Base-by-base conservation (phyloP, 2,113 vertebrate genomes). In the Anseranas semipalmata region DNA sequence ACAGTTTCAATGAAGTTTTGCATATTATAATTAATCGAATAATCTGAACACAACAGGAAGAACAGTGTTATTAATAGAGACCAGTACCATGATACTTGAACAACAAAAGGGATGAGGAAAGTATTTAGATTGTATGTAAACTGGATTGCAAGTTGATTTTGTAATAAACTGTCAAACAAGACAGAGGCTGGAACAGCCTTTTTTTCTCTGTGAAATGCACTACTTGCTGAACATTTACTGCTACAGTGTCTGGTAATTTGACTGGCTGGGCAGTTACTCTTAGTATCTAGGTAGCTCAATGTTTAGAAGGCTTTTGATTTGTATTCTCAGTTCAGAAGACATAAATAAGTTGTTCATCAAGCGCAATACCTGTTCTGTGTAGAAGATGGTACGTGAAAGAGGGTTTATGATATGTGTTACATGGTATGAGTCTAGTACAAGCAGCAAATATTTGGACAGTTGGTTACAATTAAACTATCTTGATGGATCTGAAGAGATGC, bases 371-470 rank as follows among this genome's bases (percentile, higher is more conserved):
- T 90, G 52, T 48, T 89, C 58, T 43, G 6, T 2, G 17, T n/a
- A 95, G 95, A 90, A 82, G 53, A 1, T 28, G 88, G 76, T 39
- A 79, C 30, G 94, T 52, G 84, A 85, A 71, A 76, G 73, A 80
- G 33, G 89, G 95, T 83, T 97, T 96, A 83, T 78, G 98, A 87
- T 78, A 98, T 0, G 94, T 97, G 92, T 95, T 84, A 35, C 24
- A 8, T 0, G 14, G 96, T 95, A n/a, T 1, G 90, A 97, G 94
- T 72, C 24, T 48, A 89, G 90, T 43, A 87, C 16, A 35, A 85
- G 46, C n/a, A 82, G 65, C 39, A 73, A 46, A 63, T 56, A 62
- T 58, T 87, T 85, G 84, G 53, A 55, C 1, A 10, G 73, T 50
- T 91, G 43, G 35, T 58, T 72, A 65, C 28, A 72, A 59, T 55